Evolutionary conservation across 2,113 vertebrate species (phyloP).

Genomic region (Misgurnus anguillicaudatus): DNA sequence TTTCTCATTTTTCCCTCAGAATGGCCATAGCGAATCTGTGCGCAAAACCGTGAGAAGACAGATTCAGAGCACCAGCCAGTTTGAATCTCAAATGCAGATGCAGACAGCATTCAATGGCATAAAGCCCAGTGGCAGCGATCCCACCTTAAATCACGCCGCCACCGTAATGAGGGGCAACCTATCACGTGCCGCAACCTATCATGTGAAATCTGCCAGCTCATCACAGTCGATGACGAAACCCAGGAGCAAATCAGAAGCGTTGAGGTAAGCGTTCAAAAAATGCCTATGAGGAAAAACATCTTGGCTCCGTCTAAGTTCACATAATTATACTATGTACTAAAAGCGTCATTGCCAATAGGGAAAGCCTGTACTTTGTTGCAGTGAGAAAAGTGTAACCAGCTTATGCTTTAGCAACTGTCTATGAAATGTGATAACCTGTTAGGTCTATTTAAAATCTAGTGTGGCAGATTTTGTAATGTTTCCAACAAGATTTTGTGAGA

Average conservation of each 20-base stretch:
- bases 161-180: constrained; percentile 40
- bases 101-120: constrained; percentile 71
- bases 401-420: too few relatives aligned
- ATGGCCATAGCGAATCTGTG: neutral
- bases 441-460: too few relatives aligned
- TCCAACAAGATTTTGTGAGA: too few relatives aligned
- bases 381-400: too few relatives aligned
- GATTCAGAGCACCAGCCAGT: constrained; percentile 76
- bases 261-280: constrained; percentile 56
- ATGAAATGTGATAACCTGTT: too few relatives aligned
- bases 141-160: constrained; percentile 67
- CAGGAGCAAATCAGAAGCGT: constrained; percentile 42
- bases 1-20: neutral
- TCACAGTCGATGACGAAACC: neutral
- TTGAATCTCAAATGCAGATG: constrained; percentile 68
- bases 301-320: neutral
- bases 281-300: neutral
- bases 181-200: neutral
- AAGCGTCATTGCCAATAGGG: neutral
- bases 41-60: neutral
- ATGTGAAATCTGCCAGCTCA: neutral
- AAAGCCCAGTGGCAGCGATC: constrained; percentile 84
- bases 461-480: too few relatives aligned
- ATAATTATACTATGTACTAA: neutral
- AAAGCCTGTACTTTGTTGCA: neutral